Conservation (phyloP, 2,113 vertebrate species). For the Vidua chalybeata region DNA sequence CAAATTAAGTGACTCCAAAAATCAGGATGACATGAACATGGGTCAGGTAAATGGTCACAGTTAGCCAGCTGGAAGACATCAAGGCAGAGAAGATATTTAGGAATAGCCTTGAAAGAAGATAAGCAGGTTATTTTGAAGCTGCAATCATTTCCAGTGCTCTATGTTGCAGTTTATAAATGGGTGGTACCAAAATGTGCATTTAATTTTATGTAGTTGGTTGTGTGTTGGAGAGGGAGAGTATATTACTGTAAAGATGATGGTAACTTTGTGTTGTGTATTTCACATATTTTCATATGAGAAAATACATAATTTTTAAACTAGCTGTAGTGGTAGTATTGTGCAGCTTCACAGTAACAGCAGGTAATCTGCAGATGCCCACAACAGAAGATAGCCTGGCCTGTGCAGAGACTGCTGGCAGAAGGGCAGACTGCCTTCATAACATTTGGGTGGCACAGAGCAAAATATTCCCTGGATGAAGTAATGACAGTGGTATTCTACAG, state of each 20-base stretch:
- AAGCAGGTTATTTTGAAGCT: not conserved
- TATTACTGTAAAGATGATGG: not conserved
- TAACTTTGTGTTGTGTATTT: not conserved
- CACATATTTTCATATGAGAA: not conserved
- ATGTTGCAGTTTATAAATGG: not conserved
- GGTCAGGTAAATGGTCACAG: not conserved
- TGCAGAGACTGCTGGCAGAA: not conserved
- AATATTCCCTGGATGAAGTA: not conserved
- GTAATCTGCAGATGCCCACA: not conserved
- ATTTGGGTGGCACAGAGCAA: not conserved
- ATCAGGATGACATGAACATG: not conserved
- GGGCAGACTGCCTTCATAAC: not conserved
- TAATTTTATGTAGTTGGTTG: not conserved
- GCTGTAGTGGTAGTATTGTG: rapidly evolving
- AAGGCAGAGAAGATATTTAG: not conserved
- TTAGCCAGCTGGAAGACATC: not conserved
- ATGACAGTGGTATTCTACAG: not conserved
- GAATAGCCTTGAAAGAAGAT: not conserved
- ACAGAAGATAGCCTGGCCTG: not conserved
- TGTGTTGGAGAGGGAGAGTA: not conserved
- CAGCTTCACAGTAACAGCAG: not conserved
- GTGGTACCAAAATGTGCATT: not conserved
- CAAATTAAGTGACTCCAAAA: not conserved
- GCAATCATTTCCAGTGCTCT: not conserved
- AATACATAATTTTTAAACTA: not conserved